Conservation (phyloP, 1,140 invertebrate species). For the Bombus confusus region DNA sequence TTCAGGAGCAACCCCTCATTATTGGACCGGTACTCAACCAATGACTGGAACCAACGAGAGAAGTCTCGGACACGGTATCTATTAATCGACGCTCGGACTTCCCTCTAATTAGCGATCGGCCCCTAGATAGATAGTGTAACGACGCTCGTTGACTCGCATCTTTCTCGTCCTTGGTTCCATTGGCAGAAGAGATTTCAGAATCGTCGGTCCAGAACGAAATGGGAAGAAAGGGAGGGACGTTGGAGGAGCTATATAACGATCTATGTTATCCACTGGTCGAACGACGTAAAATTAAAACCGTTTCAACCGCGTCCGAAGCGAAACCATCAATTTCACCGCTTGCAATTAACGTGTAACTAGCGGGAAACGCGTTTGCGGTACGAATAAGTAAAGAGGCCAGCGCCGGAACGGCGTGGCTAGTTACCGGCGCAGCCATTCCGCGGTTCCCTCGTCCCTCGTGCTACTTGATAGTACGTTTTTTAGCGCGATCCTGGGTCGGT, state of each 20-base stretch:
- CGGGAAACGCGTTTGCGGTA: slow-evolving; percentile 58
- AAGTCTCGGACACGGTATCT: slow-evolving; percentile 37
- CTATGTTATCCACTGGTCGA: slow-evolving; percentile 46
- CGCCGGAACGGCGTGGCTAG: slow-evolving; percentile 34
- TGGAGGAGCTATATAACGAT: slow-evolving; percentile 37
- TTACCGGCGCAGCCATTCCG: slow-evolving; percentile 34
- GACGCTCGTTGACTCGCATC: slow-evolving; percentile 52
- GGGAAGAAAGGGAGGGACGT: neutral
- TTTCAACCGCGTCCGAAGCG: slow-evolving; percentile 58
- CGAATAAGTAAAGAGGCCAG: slow-evolving; percentile 67
- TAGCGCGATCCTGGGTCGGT: neutral
- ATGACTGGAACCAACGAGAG: slow-evolving; percentile 18
- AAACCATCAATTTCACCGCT: slow-evolving; percentile 69
- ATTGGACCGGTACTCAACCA: neutral
- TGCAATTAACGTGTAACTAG: slow-evolving; percentile 69
- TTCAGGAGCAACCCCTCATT: slow-evolving; percentile 56
- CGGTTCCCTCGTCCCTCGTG: neutral
- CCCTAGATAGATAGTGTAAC: slow-evolving; percentile 38
- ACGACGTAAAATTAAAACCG: slow-evolving; percentile 65
- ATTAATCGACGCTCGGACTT: slow-evolving; percentile 61
- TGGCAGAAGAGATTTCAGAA: neutral
- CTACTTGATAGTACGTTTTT: slow-evolving; percentile 33
- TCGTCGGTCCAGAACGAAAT: slow-evolving; percentile 11
- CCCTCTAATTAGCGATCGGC: slow-evolving; percentile 62
- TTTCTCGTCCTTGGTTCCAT: slow-evolving; percentile 18